These are phyloP conservation scores for Petroica traversi DNA, from an alignment of 2,113 vertebrate genomes.

Conservation along the genomic window DNA sequence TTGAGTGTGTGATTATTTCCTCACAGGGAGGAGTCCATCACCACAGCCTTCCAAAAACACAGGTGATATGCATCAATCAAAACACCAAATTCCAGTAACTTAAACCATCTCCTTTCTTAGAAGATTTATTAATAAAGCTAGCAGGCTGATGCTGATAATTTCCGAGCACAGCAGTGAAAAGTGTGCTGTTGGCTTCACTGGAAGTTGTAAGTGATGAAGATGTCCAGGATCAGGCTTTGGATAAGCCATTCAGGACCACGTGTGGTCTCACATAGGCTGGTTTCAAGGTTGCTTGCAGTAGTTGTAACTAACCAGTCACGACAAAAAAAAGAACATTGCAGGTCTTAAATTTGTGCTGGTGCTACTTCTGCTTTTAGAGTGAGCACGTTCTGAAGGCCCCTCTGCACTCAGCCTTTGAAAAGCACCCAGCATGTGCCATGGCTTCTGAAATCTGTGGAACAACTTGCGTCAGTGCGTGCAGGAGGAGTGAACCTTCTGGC, in stretches of 20 bases:
- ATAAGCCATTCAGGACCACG: not conserved
- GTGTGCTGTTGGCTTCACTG: not conserved
- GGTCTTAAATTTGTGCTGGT: slow-evolving; percentile 24
- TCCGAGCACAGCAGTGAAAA: not conserved
- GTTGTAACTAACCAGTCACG: slow-evolving; percentile 21
- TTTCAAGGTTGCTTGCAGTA: slow-evolving; percentile 19
- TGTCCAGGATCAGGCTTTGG: slow-evolving; percentile 1
- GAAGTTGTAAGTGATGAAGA: not conserved
- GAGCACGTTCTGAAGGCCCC: slow-evolving; percentile 42
- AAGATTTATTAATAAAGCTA: not conserved
- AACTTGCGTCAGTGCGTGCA: not conserved
- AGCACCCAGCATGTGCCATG: not conserved
- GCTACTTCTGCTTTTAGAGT: slow-evolving; percentile 66
- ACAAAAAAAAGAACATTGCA: slow-evolving; percentile 34
- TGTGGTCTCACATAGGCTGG: not conserved
- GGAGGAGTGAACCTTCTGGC: not conserved
- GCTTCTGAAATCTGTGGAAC: not conserved
- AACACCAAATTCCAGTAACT: not conserved
- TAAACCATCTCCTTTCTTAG: not conserved
- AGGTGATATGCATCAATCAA: not conserved
- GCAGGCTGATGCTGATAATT: not conserved
- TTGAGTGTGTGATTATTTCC: slow-evolving; percentile 47
- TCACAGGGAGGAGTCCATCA: slow-evolving; percentile 49
- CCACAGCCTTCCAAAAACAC: slow-evolving; percentile 30
- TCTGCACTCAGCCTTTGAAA: not conserved